Evolutionary conservation across 64 coral and sea anemone genomes (phyloP).

Genomic region (Montipora capricornis): DNA sequence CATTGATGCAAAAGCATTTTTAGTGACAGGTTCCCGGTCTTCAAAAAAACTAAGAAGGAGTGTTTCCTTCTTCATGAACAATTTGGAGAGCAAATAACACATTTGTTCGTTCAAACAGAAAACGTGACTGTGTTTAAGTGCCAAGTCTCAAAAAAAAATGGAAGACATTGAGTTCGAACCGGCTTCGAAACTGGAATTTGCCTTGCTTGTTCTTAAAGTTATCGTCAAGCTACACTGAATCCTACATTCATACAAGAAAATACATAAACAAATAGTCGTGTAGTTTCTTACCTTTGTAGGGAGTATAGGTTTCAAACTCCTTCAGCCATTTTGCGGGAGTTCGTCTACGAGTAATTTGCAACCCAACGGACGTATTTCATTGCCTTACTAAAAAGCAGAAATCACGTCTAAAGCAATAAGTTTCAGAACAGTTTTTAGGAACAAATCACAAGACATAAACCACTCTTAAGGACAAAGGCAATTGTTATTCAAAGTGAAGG

Average conservation of each 20-base stretch:
- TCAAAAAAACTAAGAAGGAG: too few relatives aligned
- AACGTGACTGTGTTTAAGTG: too few relatives aligned
- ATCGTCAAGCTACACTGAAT: not conserved
- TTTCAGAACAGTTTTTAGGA: not conserved
- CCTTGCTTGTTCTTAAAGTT: not conserved
- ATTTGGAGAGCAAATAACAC: too few relatives aligned
- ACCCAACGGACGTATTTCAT: not conserved
- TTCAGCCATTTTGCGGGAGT: not conserved
- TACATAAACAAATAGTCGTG: too few relatives aligned
- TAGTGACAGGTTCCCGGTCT: too few relatives aligned
- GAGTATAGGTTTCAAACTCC: not conserved
- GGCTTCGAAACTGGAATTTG: not conserved
- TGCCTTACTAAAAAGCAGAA: not conserved
- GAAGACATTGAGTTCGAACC: too few relatives aligned
- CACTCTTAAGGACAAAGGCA: not conserved
- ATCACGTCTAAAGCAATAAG: not conserved
- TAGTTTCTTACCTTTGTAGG: too few relatives aligned
- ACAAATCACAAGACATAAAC: not conserved
- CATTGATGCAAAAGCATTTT: too few relatives aligned
- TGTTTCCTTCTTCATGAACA: too few relatives aligned
- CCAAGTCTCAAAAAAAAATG: too few relatives aligned
- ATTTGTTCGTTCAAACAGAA: too few relatives aligned
- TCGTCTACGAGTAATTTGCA: not conserved
- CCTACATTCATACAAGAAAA: not conserved
- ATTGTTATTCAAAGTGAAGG: not conserved